phyloP scores from a whole-genome alignment of 2,113 vertebrate genomes.

The Leucoraja erinaceus region DNA sequence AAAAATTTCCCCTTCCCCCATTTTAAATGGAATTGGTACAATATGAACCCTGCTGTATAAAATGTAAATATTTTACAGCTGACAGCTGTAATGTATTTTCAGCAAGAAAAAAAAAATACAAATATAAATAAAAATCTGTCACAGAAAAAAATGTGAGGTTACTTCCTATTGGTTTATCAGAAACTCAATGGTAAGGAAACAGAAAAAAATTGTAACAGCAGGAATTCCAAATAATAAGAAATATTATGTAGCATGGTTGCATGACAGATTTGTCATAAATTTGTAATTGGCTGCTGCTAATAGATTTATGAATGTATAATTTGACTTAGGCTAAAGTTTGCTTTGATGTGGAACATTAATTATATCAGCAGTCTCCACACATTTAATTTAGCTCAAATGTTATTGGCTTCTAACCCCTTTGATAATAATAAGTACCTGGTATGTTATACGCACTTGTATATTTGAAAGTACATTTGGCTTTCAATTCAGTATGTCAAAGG shows the following conservation, averaged over 20 bases:
- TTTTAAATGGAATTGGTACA: not conserved
- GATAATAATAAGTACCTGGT: constrained; percentile 13
- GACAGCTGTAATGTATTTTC: constrained; percentile 13
- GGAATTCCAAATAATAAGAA: constrained; percentile 1
- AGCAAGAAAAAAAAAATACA: not conserved
- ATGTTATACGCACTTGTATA: not conserved
- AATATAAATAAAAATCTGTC: not conserved
- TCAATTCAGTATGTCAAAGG: not conserved
- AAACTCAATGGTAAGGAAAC: not conserved
- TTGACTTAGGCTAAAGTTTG: not conserved
- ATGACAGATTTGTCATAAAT: constrained; percentile 5
- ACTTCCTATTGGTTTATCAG: not conserved
- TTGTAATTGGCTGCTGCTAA: constrained; percentile 31
- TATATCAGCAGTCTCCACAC: constrained; percentile 20
- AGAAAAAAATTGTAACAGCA: not conserved
- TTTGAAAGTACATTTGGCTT: not conserved
- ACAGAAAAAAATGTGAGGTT: not conserved
- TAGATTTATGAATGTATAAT: constrained; percentile 23
- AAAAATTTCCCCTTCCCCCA: not conserved
- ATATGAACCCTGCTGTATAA: not conserved
- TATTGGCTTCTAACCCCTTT: not conserved
- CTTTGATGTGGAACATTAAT: constrained; percentile 25
- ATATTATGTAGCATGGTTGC: not conserved
- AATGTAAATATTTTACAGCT: not conserved
- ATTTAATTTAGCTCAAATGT: constrained; percentile 18